Base-by-base conservation (phyloP, 1,140 invertebrate species). In the Linepithema humile region DNA sequence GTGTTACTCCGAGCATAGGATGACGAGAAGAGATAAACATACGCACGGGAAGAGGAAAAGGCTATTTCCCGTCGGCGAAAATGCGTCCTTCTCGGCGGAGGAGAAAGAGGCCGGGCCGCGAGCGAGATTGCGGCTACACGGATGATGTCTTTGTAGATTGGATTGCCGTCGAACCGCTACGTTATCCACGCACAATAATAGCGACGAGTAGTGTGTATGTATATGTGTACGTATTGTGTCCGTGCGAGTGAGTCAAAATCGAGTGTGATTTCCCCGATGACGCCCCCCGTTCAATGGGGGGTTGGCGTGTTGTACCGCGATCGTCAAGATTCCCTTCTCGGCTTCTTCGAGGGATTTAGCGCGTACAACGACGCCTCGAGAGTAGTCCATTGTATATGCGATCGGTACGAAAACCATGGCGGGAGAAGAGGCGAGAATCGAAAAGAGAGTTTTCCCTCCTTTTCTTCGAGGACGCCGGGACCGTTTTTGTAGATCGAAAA, bases 151-250 rank as follows among this genome's bases (percentile, higher is more conserved):
- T 40, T 32, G 26, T 10, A 29, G 10, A 40, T 23, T 60, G 38
- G 17, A 59, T 57, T 26, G 32, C 69, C 53, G 62, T 62, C 23
- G 40, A 35, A 62, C 57, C 23, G 29, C 20, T 64, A 77, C 43
- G 74, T 77, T 77, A 77, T 65, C 48, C 32, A 65, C 43, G 60
- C 20, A 50, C 59, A 64, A 77, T 65, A 65, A 50, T 62, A n/a
- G n/a, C n/a, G n/a, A 60, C 26, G 40, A n/a, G n/a, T n/a, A n/a
- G n/a, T 48, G 15, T 12, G 40, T 26, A 32, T 62, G 59, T 40
- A 3, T 74, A 15, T 65, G 20, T 77, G 23, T 48, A 20, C 38
- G 72, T 50, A 40, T 62, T 12, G 20, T 40, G 20, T 64, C 10
- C 23, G 35, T 29, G 10, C 23, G 26, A 43, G 69, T 15, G 48